phyloP scores from a whole-genome alignment of 2,888 invertebrate species.

The Euplexia lucipara region DNA sequence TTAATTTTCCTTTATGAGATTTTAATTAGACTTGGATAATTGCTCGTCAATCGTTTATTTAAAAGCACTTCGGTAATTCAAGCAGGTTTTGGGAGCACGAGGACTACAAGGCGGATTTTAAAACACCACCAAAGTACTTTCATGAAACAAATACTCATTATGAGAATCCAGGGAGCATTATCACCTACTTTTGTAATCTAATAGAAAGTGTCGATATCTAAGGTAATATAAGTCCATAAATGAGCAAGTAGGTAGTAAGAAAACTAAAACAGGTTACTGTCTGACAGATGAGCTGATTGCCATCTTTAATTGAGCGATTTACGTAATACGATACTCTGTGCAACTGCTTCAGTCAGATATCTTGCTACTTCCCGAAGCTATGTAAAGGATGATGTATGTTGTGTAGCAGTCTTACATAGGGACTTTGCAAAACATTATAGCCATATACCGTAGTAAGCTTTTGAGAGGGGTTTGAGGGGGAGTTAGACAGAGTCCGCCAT shows the following conservation, averaged over 20 bases:
- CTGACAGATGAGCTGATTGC: constrained; percentile 28
- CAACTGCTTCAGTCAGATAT: constrained; percentile 9
- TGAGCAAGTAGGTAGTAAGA: constrained; percentile 9
- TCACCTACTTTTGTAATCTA: too few species aligned
- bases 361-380: constrained; percentile 19
- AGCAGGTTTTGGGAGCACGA: background rate
- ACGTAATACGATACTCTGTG: constrained; percentile 23
- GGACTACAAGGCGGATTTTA: too few species aligned
- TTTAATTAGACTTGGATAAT: constrained; percentile 20
- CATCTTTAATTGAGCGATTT: constrained; percentile 52
- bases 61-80: background rate
- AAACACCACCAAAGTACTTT: background rate
- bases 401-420: background rate
- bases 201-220: background rate
- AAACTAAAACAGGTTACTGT: constrained; percentile 17
- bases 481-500: background rate
- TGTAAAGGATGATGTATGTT: background rate
- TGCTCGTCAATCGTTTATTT: constrained; percentile 8
- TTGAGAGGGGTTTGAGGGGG: background rate
- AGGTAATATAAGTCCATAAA: background rate
- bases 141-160: too few species aligned
- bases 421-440: background rate
- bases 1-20: background rate
- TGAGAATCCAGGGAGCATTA: too few species aligned
- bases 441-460: background rate